Conservation (phyloP, 1,140 invertebrate species). For the Drosophila rufa region DNA sequence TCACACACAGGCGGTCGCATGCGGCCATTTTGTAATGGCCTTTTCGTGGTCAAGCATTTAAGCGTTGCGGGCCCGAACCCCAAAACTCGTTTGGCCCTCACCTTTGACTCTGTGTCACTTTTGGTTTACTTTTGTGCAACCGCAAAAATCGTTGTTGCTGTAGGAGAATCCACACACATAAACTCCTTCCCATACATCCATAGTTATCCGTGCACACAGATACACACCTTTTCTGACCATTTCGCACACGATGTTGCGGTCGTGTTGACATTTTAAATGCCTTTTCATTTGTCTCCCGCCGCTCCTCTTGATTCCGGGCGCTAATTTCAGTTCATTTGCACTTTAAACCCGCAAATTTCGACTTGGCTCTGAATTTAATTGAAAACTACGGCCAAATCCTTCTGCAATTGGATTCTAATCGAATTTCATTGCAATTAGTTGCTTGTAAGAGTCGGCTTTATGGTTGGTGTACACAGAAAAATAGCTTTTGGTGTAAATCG, state of each 20-base stretch:
- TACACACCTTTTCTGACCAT: constrained; percentile 76
- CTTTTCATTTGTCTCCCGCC: constrained; percentile 71
- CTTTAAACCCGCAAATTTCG: constrained; percentile 66
- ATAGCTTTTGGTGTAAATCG: too few species aligned
- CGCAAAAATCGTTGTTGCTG: constrained; percentile 73
- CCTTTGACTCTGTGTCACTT: constrained; percentile 61
- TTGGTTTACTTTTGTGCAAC: constrained; percentile 77
- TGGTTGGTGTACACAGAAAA: too few species aligned
- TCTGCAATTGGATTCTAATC: not conserved
- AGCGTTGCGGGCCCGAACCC: constrained; percentile 57
- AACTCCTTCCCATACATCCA: constrained; percentile 7
- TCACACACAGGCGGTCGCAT: constrained; percentile 9
- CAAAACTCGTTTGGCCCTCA: constrained; percentile 51
- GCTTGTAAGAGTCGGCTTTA: too few species aligned
- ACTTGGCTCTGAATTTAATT: constrained; percentile 55
- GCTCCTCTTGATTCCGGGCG: constrained; percentile 22
- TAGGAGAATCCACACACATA: constrained; percentile 27
- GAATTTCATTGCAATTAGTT: not conserved
- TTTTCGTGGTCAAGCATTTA: constrained; percentile 84
- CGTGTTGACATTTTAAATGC: constrained; percentile 82
- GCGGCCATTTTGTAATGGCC: constrained; percentile 78
- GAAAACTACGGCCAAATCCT: constrained; percentile 41
- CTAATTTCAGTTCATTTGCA: constrained; percentile 76
- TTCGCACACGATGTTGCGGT: constrained; percentile 82
- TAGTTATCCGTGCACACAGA: constrained; percentile 43